These are phyloP conservation scores for Eutrigla gurnardus DNA, from an alignment of 2,797 vertebrate genomes.

Conservation along the genomic window DNA sequence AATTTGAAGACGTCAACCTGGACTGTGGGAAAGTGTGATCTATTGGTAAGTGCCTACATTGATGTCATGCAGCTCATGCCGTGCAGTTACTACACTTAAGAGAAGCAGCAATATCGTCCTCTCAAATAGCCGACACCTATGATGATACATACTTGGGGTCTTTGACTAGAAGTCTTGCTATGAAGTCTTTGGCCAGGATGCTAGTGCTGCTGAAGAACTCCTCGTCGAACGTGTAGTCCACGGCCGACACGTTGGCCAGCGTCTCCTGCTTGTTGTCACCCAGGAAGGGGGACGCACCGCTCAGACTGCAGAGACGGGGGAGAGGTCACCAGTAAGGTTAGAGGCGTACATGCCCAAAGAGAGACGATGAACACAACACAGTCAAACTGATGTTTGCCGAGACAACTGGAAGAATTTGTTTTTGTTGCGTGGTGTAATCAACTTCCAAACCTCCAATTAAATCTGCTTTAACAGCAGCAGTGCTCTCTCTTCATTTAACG, in stretches of 20 bases:
- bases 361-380: background rate
- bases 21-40: background rate
- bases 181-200: slow-evolving; percentile 97
- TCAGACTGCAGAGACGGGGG: slow-evolving; percentile 83
- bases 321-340: background rate
- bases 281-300: slow-evolving; percentile 96
- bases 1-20: background rate
- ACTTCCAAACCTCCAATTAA: background rate
- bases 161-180: slow-evolving; percentile 93
- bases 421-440: background rate
- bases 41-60: background rate
- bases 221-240: slow-evolving; percentile 96
- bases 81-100: background rate
- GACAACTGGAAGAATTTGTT: background rate
- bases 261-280: slow-evolving; percentile 99
- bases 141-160: slow-evolving; percentile 92
- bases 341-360: background rate
- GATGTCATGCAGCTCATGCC: background rate
- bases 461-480: background rate
- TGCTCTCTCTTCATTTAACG: background rate
- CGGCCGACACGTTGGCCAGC: slow-evolving; percentile 95
- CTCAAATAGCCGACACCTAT: background rate
- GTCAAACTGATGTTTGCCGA: fast-evolving
- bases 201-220: slow-evolving; percentile 97
- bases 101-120: background rate